phyloP scores from a whole-genome alignment of 1,140 invertebrate genomes.

The Brachionus angularis region DNA sequence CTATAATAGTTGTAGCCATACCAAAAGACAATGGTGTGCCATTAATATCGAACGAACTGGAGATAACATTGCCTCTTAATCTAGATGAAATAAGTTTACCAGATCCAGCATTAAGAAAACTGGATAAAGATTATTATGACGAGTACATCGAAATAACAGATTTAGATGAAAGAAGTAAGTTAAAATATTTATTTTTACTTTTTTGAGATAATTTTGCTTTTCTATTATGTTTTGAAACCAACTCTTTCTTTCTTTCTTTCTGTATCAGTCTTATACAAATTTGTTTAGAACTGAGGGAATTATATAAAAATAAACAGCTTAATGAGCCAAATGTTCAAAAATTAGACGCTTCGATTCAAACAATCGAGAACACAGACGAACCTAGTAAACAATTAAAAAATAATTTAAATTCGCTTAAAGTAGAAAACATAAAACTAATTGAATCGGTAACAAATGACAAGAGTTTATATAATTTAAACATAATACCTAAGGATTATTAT shows the following conservation, averaged over 20 bases:
- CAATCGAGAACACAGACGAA: background rate
- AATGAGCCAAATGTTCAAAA: no score
- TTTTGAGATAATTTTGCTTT: background rate
- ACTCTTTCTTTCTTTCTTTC: background rate
- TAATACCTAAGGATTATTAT: background rate
- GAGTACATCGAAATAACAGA: constrained; percentile 55
- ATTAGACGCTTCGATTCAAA: background rate
- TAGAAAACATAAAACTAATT: background rate
- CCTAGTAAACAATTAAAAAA: background rate
- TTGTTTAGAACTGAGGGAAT: no score
- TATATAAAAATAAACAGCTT: no score
- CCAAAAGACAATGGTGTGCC: constrained; percentile 45
- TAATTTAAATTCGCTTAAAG: background rate
- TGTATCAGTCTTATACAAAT: background rate
- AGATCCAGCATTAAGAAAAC: constrained; percentile 47
- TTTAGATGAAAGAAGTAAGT: constrained; percentile 50
- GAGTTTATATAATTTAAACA: background rate
- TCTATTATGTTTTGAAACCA: background rate
- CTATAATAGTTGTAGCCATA: constrained; percentile 52
- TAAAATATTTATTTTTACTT: constrained; percentile 49
- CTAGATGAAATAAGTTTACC: constrained; percentile 50
- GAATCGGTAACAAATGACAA: background rate
- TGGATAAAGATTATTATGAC: constrained; percentile 53
- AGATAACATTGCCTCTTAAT: constrained; percentile 53
- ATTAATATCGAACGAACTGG: constrained; percentile 55